Base-by-base conservation (phyloP, 2,888 invertebrate genomes). In the Hetaerina titia region DNA sequence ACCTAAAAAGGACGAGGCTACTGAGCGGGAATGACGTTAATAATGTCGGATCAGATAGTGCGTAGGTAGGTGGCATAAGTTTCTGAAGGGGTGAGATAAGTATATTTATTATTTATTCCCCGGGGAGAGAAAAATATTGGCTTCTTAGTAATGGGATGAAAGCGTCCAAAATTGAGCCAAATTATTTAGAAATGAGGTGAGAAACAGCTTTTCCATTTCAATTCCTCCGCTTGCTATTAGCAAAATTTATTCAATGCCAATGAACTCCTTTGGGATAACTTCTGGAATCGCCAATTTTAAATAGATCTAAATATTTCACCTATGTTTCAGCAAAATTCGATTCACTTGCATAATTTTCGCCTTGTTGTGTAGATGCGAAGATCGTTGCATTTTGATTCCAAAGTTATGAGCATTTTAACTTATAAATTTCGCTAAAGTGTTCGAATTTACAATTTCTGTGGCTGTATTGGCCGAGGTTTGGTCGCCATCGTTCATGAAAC, bases 41-140 rank as follows among this genome's bases (percentile, higher is more conserved):
- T 92, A 92, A 92, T 92, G 92, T n/a, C 69, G 56, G 69, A 92
- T 92, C 92, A 92, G 92, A 92, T 92, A 92, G 92, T 92, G 92
- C 69, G 81, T 31, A 81, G 81, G 81, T 92, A 92, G 92, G 92
- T 92, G 92, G 92, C 92, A n/a, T 45, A 57, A 22, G 69, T n/a
- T 56, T 56, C 19, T 81, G 25, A 25, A 81, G 81, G 22, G 81
- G 15, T 8, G 74, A 45, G 92, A 92, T 92, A 92, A 74, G 92
- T 90, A 31, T 22, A 31, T 63, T 63, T 63, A 69, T 92, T 69
- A 25, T 69, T 45, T 69, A 64, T 22, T n/a, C 45, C 56, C 92
- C 92, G 57, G n/a, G 45, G 92, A 69, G 56, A 56, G 69, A 64
- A 92, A 92, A 92, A 92, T 90, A 90, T 60, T 22, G 56, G 56